Base-by-base conservation (phyloP, 92 coral and sea anemone species). In the Blastomussa wellsi region DNA sequence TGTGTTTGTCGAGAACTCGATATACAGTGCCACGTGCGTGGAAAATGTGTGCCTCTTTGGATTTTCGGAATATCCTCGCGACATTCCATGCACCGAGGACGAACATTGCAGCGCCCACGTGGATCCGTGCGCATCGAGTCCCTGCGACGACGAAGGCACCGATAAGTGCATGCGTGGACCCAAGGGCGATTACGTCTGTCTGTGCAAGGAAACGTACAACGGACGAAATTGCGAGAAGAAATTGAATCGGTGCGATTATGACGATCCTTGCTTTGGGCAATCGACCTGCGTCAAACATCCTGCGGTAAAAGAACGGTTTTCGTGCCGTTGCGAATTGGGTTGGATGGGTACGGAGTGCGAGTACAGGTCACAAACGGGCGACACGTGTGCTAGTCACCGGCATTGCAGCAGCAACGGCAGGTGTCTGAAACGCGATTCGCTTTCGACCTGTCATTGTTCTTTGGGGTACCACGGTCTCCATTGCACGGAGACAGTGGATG, bases 281-380 rank as follows among this genome's bases (percentile, higher is more conserved):
- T 47, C 53, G 36, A 79, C 83, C 20, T 79, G 83, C 55, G 36
- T 62, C 9, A 79, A 62, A 14, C 55, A 79, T 39, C 73, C 72
- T 22, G n/a, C 24, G 12, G 83, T 35, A 15, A 24, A 12, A 37
- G 26, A 79, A 12, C 52, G 73, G 35, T 79, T 22, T 24, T 60
- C 83, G 36, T 79, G 83, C n/a, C 1, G 22, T 7, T 79, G 83
- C 37, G 1, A 4, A 0, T 6, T 60, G 35, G 83, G 83, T 20
- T 79, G 83, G 83, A 60, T 79, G 83, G 83, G 83, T 14, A 62
- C 22, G 8, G 51, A 49, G 7, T 79, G 83, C 55, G 73, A 62
- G 24, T 79, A 60, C 71, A 38, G 83, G 5, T 60, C 83, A 19
- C 53, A 11, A 8, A 13, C n/a, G 53, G 83, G 73, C 24, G 83